Evolutionary conservation across 2,113 vertebrate genomes (phyloP), one percentile per base, ranked within the genome.

Genomic region (Xiphophorus couchianus): DNA sequence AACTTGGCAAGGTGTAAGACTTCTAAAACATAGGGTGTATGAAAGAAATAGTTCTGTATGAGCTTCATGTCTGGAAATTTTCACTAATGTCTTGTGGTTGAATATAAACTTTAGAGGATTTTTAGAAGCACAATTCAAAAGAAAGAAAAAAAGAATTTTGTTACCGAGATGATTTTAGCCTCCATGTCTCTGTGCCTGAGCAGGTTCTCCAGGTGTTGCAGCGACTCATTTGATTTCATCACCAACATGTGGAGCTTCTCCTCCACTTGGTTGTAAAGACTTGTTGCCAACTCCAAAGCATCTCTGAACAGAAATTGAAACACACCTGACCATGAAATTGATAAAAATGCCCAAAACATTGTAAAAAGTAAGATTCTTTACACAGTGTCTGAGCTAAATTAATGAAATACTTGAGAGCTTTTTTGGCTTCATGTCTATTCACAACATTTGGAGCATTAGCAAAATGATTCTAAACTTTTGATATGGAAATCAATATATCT

Each of bases 201-300:
- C 4, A 97, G 94, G 81, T 95, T 89, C 71, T 97, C 94, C 58
- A 98, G 93, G 35, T 78, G 94, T 81, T 95, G 94, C 82, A 97
- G 93, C 28, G 96, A 95, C 77, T 95, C 84, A 68, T 98, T 99
- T 72, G 98, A 99, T 0, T 89, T 93, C 37, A 96, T 96, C 88
- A 98, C 98, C 64, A 99, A 89, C 19, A 83, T 82, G 17, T 99
- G 97, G 3, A 99, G 95, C 54, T 94, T 94, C 81, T 97, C 97
- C 15, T 98, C 97, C 86, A 98, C 91, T 30, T 93, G 95, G 73
- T 94, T 95, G 58, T 99, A 99, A 39, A 97, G 91, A 35, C 78
- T 74, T 0, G 95, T 89, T 0, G 95, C 95, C 0, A 79, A 78
- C 15, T 95, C 95, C 89, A 98, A 82, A 44, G 92, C 91, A 12